phyloP scores from a whole-genome alignment of 2,797 vertebrate species.

The Hemibagrus guttatus region DNA sequence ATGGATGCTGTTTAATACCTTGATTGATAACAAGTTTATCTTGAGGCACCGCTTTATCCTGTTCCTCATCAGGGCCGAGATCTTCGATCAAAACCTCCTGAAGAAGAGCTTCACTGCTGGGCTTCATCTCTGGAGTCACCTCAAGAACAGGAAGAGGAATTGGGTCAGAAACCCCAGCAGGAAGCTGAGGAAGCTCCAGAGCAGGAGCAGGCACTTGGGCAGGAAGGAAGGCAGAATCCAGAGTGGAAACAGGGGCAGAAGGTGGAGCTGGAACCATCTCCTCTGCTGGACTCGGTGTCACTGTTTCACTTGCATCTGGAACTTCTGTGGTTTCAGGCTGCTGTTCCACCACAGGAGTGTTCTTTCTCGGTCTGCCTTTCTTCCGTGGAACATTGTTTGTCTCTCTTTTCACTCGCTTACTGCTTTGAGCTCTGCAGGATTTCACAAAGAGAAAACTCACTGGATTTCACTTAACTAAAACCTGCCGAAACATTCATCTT shows the following conservation, averaged over 20 bases:
- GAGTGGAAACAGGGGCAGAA: background rate
- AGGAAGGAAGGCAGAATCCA: constrained; percentile 1
- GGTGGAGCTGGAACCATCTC: constrained; percentile 32
- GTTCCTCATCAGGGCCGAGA: constrained; percentile 64
- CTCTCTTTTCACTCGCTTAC: constrained; percentile 65
- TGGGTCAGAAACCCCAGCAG: constrained; percentile 7
- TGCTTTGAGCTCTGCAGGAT: constrained; percentile 72
- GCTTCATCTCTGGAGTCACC: constrained; percentile 22
- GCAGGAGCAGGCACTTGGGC: constrained; percentile 12
- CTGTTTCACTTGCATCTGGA: constrained; percentile 40
- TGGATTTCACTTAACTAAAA: background rate
- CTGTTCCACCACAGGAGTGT: constrained; percentile 50
- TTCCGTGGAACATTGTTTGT: constrained; percentile 63
- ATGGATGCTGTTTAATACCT: constrained; percentile 60
- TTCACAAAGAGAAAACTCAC: background rate
- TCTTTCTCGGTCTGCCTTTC: constrained; percentile 63
- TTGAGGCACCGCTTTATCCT: constrained; percentile 52
- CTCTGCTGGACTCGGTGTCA: constrained; percentile 27
- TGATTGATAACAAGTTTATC: constrained; percentile 48
- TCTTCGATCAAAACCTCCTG: constrained; percentile 72
- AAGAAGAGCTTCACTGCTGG: constrained; percentile 44
- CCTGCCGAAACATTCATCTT: background rate
- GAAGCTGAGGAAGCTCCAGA: constrained; percentile 15
- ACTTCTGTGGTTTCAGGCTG: constrained; percentile 46
- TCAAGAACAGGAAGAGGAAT: background rate